Conservation (phyloP, 2,113 vertebrate species). For the Sinocyclocheilus grahami region DNA sequence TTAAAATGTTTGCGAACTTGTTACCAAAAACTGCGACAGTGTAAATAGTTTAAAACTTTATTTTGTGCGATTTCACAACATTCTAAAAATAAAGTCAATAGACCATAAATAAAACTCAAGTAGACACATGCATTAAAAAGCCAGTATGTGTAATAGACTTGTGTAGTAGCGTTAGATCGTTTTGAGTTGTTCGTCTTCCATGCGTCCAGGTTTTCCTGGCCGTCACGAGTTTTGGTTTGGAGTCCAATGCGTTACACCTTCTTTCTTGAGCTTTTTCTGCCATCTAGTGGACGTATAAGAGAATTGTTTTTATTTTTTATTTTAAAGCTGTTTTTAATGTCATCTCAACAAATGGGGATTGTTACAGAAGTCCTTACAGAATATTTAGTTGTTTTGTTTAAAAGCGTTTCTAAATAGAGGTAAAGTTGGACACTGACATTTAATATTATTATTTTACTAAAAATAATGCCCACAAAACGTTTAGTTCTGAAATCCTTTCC, state of each 20-base stretch:
- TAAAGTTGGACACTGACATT: not conserved
- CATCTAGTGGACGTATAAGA: constrained; percentile 33
- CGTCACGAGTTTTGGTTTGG: not conserved
- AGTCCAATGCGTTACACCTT: not conserved
- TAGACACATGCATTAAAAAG: not conserved
- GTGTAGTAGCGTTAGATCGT: not conserved
- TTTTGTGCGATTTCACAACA: too few species aligned
- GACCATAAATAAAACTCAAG: not conserved
- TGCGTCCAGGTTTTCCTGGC: not conserved
- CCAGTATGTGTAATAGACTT: not conserved
- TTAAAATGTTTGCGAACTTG: not conserved
- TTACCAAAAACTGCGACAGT: not conserved
- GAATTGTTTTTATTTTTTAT: not conserved
- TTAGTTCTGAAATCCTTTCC: too few species aligned
- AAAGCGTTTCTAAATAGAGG: not conserved
- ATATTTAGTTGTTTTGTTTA: not conserved
- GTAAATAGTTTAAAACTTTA: too few species aligned
- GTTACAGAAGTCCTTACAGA: not conserved
- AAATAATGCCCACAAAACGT: not conserved
- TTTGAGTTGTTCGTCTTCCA: too few species aligned
- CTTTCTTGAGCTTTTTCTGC: constrained; percentile 8
- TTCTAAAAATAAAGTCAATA: too few species aligned
- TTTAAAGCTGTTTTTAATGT: not conserved
- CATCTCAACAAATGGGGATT: not conserved
- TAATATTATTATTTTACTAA: not conserved